Evolutionary conservation across 2,797 vertebrate genomes (phyloP), one percentile per base, ranked within the genome.

Genomic region (Cyclopterus lumpus): DNA sequence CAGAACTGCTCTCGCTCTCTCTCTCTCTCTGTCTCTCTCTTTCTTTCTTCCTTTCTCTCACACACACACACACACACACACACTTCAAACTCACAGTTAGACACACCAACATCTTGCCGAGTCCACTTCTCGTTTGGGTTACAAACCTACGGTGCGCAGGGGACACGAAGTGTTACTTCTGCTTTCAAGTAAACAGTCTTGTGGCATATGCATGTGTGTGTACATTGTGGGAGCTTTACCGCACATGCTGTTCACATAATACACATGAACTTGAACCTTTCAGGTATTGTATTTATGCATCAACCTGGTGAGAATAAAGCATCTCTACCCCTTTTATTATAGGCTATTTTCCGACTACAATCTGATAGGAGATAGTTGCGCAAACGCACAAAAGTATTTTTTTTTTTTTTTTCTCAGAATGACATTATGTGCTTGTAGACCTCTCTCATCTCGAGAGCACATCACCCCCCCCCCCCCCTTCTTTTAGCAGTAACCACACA

Each of bases 141-240:
- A 57, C 64, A 67, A 74, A 79, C 36, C 66, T 26, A 26, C 26
- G 15, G n/a, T n/a, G 40, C 65, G 20, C 11, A 34, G n/a, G 10
- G 14, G 34, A 76, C 55, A 22, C 53, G 10, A 80, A 76, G 58
- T 26, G 75, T 67, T 80, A 89, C 91, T 93, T 93, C 92, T 91
- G 78, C 89, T 92, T 93, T 90, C 65, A 51, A 53, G 66, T 58
- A 15, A 68, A 63, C 4, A 11, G 5, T 32, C 22, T 36, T 38
- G 14, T 15, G 6, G 24, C 44, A 18, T 30, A 15, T 40, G 20
- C 1, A 49, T 48, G 24, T 15, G 24, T 3, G 5, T 18, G 10
- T 26, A 24, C 11, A 51, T 12, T 14, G 8, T 12, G 8, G 9
- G 10, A 16, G 32, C n/a, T 57, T 58, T 28, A 42, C 38, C 16